Base-by-base conservation (phyloP, 2,888 invertebrate species). In the Poecilus cupreus region DNA sequence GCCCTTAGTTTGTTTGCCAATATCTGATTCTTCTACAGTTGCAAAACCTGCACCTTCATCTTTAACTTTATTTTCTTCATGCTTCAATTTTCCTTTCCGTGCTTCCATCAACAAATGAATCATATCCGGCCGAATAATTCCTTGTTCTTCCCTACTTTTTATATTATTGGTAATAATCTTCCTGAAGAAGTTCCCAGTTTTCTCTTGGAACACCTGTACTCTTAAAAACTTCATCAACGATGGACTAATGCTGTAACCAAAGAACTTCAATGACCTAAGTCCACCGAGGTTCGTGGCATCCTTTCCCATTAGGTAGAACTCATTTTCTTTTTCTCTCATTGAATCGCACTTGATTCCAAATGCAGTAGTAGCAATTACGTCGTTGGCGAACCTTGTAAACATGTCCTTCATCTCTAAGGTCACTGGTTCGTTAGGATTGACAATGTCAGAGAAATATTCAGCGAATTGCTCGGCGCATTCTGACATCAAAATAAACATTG, bases 41-140 rank as follows among this genome's bases (percentile, higher is more conserved):
- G 83, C 83, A 76, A 83, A 83, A 16, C 83, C 83, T 13, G 76
- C 82, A 24, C 64, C 74, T 20, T 74, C 60, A 37, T 32, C 79
- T 10, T 68, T 32, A 16, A 8, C 10, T 37, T 22, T 39, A 43
- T 13, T 60, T n/a, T 77, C 77, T 60, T 60, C 60, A 60, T 77
- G 77, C 13, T 77, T 77, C 43, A 77, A 20, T 39, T 77, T 77
- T 37, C 77, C 89, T 86, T 89, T 89, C 76, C 89, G 90, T 10
- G 91, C 90, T 84, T 91, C 90, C 88, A 91, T 88, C 0, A 91
- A 86, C 8, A 91, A 83, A 54, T 91, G 89, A 26, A 91, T 90
- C 90, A 91, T 91, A 39, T 83, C 83, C 13, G 82, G 83, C 39
- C 83, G 18, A 20, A 83, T 16, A 43, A 83, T 79, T 18, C 74